These are phyloP conservation scores for Chironomus riparius DNA, from an alignment of 2,888 invertebrate species.

Conservation along the genomic window DNA sequence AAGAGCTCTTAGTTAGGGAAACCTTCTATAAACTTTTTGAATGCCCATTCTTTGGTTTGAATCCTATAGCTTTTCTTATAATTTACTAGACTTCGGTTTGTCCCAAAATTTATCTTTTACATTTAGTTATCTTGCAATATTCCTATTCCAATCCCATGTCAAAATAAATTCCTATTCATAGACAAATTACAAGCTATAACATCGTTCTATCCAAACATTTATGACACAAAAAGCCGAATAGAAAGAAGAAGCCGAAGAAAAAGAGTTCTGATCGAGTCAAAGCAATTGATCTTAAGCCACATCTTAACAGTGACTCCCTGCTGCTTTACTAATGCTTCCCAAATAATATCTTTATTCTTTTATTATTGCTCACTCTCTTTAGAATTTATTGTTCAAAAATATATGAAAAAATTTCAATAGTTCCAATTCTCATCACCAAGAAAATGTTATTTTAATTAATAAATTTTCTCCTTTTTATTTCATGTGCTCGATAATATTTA, in stretches of 20 bases:
- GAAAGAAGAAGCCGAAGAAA: neutral
- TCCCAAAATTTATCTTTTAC: too few species aligned
- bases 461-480: neutral
- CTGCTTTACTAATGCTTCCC: slow-evolving; percentile 3
- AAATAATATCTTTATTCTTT: neutral
- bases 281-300: slow-evolving; percentile 7
- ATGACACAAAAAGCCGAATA: too few species aligned
- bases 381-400: neutral
- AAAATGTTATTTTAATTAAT: slow-evolving; percentile 11
- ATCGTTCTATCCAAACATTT: too few species aligned
- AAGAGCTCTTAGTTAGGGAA: too few species aligned
- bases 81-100: too few species aligned
- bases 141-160: neutral
- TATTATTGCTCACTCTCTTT: neutral
- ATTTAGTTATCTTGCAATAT: neutral
- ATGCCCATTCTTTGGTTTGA: too few species aligned
- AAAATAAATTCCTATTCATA: neutral
- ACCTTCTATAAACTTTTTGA: too few species aligned
- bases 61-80: too few species aligned
- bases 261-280: neutral
- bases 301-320: neutral
- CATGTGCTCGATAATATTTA: neutral
- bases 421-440: neutral
- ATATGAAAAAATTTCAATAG: neutral
- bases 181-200: neutral